Percentiles rank a stretch among this genome's conserved stretches.
These are phyloP conservation scores for Heliconius sara DNA, from an alignment of 2,888 invertebrate species.

Conservation along the genomic window DNA sequence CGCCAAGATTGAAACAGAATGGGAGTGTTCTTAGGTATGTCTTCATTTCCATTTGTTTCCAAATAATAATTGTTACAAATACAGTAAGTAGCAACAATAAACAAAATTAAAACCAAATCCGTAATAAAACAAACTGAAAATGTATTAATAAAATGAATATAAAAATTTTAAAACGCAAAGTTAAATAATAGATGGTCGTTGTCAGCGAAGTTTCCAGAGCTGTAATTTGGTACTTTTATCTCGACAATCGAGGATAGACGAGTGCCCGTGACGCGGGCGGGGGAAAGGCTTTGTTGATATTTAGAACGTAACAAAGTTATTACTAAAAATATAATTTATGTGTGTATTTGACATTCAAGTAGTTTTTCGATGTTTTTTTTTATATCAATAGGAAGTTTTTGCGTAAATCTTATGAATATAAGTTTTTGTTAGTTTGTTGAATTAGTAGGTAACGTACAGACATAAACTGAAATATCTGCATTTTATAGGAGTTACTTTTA, in stretches of 20 bases:
- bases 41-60: too few species aligned
- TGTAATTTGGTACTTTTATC: slow-evolving; percentile 42
- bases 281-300: slow-evolving; percentile 9
- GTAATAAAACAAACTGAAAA: neutral
- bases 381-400: neutral
- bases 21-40: too few species aligned
- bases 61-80: neutral
- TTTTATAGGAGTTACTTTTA: neutral
- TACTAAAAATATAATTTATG: slow-evolving; percentile 4
- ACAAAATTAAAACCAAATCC: neutral
- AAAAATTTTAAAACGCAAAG: slow-evolving; percentile 28
- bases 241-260: slow-evolving; percentile 36
- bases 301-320: slow-evolving; percentile 21
- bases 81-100: neutral
- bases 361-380: neutral
- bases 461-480: neutral
- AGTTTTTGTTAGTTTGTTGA: neutral
- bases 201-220: slow-evolving; percentile 35
- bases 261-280: slow-evolving; percentile 33
- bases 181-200: slow-evolving; percentile 38
- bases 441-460: neutral
- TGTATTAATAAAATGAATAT: neutral
- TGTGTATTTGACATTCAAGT: neutral
- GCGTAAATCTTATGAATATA: neutral
- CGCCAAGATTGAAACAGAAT: too few species aligned